Evolutionary conservation across 2,797 vertebrate species (phyloP), one percentile per base, ranked within the genome.

Genomic region (Microctenopoma steveboyesi): DNA sequence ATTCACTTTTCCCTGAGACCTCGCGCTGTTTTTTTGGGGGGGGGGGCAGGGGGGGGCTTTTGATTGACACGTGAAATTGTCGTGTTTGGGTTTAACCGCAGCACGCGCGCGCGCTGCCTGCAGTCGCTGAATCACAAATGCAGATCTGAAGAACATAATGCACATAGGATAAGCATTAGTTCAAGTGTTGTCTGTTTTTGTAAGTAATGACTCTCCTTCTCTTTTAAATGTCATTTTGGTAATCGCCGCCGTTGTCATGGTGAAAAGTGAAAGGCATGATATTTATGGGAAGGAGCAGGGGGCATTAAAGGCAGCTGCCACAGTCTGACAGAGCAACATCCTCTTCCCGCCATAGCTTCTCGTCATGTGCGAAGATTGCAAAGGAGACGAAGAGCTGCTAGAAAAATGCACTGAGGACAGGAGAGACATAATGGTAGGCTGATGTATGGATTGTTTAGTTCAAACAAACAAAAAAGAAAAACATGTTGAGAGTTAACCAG

Each of bases 331-430:
- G 49, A 71, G n/a, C 50, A 2, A 33, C 79, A 47, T 55, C 57
- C 43, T 69, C 59, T 45, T 40, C 66, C 64, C 72, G 55, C 62
- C 67, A 28, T 18, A 88, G 78, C 85, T 63, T 39, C 74, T 72
- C 80, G 86, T 85, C 91, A 95, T 96, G 96, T 95, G 95, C 74
- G 94, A 94, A 69, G 94, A 95, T 67, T 92, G 93, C 88, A 91
- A 91, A 85, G 90, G 91, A 79, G 87, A 88, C 77, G 86, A 84
- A 58, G 91, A 90, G 82, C 92, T 87, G 89, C 74, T 90, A 28
- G 89, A 85, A 50, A 89, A 90, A 78, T 90, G 88, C 70, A 78
- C 90, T 48, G 93, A 93, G 79, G 89, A 82, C 76, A 78, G 87
- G 61, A 70, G 69, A 16, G 79, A 88, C 76, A 82, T 76, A 0